Percentiles rank a stretch among this genome's conserved stretches.
phyloP scores from a whole-genome alignment of 2,888 invertebrate species.

The Drosophila ustulata region DNA sequence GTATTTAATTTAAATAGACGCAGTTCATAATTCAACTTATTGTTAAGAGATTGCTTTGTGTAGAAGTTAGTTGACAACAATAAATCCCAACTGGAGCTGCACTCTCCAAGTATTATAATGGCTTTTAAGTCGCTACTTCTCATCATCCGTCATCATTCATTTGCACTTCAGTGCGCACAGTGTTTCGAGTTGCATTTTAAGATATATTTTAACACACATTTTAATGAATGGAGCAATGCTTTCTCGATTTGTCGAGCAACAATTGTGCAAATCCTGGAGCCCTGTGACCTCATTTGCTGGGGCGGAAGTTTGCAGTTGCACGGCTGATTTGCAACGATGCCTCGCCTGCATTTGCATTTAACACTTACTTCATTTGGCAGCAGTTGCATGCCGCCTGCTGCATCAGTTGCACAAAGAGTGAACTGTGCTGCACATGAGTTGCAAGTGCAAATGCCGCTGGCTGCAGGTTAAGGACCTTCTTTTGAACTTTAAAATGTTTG shows the following conservation, averaged over 20 bases:
- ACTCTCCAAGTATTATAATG: not conserved
- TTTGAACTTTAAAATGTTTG: conserved; percentile 75
- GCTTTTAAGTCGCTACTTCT: not conserved
- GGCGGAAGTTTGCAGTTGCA: conserved; percentile 25
- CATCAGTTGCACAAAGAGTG: conserved; percentile 22
- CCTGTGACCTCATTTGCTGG: conserved; percentile 61
- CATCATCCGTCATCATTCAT: not conserved
- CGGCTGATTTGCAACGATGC: conserved; percentile 35
- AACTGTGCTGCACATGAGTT: conserved; percentile 38
- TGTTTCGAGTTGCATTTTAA: not conserved
- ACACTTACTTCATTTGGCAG: conserved; percentile 77
- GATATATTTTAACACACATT: not conserved
- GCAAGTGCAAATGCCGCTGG: conserved; percentile 53
- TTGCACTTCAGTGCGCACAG: not conserved
- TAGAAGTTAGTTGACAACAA: not conserved
- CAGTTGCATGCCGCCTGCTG: conserved; percentile 13
- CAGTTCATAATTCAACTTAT: not conserved
- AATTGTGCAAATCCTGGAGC: conserved; percentile 46
- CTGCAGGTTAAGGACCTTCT: conserved; percentile 78
- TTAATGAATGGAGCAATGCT: conserved; percentile 5
- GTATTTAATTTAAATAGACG: too few relatives aligned
- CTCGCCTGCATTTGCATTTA: conserved; percentile 72
- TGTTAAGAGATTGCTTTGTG: not conserved
- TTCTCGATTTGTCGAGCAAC: conserved; percentile 1
- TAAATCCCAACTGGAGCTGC: not conserved